A percentile compares a stretch with the other conserved stretches of the same genome.
Conservation (phyloP, 2,797 vertebrate species). For the Pogonophryne albipinna region DNA sequence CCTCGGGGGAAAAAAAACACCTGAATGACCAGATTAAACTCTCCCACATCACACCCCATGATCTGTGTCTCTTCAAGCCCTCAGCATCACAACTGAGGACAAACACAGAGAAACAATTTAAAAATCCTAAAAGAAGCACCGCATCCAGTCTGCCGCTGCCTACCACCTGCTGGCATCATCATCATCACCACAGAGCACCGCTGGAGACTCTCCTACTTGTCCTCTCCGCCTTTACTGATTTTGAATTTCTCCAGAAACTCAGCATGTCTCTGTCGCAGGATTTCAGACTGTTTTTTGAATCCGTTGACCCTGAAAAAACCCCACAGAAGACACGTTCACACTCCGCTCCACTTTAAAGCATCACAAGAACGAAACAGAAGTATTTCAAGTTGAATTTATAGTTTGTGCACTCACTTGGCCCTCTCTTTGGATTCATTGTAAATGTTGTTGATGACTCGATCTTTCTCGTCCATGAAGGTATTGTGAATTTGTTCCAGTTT, state of each 20-base stretch:
- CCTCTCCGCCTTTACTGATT: conserved; percentile 37
- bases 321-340: conserved; percentile 18
- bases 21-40: conserved; percentile 8
- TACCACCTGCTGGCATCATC: conserved; percentile 22
- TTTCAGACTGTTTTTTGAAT: conserved; percentile 86
- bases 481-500: conserved; percentile 88
- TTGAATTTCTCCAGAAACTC: conserved; percentile 83
- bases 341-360: too few species aligned
- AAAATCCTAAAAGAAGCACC: conserved; percentile 41
- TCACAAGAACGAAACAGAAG: neutral
- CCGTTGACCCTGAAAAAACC: conserved; percentile 81
- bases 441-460: conserved; percentile 86
- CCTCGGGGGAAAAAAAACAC: neutral
- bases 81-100: conserved; percentile 13
- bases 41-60: neutral
- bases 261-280: conserved; percentile 83
- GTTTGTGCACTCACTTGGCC: conserved; percentile 83
- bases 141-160: conserved; percentile 15
- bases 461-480: conserved; percentile 90
- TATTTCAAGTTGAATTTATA: too few species aligned
- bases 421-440: conserved; percentile 89
- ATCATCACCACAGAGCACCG: conserved; percentile 9
- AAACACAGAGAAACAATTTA: conserved; percentile 16
- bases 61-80: neutral
- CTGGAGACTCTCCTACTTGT: conserved; percentile 67